phyloP scores from a whole-genome alignment of 1,140 invertebrate species.

The Oncopeltus fasciatus region DNA sequence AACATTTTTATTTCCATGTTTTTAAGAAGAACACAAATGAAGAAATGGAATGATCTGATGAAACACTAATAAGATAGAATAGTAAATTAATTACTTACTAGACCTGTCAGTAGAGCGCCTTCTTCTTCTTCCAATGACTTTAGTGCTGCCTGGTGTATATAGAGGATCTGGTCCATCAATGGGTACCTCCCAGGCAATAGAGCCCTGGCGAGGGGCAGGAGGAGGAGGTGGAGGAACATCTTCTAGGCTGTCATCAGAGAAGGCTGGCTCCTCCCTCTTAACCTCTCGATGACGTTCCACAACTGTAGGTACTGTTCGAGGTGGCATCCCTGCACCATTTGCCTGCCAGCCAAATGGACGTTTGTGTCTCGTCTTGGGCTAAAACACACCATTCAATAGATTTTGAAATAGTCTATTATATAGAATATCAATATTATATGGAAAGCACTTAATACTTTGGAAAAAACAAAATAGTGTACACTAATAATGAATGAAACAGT shows the following conservation, averaged over 20 bases:
- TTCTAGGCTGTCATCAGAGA: slow-evolving; percentile 69
- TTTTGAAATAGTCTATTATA: too few relatives aligned
- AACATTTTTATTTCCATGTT: too few relatives aligned
- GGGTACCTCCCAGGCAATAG: slow-evolving; percentile 70
- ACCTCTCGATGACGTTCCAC: slow-evolving; percentile 62
- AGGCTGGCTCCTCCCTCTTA: slow-evolving; percentile 51
- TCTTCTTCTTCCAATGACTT: slow-evolving; percentile 41
- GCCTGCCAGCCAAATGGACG: slow-evolving; percentile 58
- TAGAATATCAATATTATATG: too few relatives aligned
- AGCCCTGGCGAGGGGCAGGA: slow-evolving; percentile 42
- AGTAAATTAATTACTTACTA: slow-evolving; percentile 29
- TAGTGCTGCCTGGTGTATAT: slow-evolving; percentile 54
- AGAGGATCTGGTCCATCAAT: slow-evolving; percentile 45
- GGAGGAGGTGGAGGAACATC: slow-evolving; percentile 35
- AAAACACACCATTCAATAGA: too few relatives aligned
- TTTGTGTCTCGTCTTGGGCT: slow-evolving; percentile 59
- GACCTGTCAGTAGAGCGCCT: slow-evolving; percentile 37
- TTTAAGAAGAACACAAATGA: too few relatives aligned
- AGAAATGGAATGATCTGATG: too few relatives aligned
- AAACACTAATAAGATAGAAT: too few relatives aligned
- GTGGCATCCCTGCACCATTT: slow-evolving; percentile 26
- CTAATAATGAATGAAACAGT: too few relatives aligned
- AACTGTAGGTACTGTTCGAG: slow-evolving; percentile 49
- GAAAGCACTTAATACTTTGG: too few relatives aligned
- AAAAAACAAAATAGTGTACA: too few relatives aligned